Base-by-base conservation (phyloP, 2,797 vertebrate genomes). In the Poecile montanus region DNA sequence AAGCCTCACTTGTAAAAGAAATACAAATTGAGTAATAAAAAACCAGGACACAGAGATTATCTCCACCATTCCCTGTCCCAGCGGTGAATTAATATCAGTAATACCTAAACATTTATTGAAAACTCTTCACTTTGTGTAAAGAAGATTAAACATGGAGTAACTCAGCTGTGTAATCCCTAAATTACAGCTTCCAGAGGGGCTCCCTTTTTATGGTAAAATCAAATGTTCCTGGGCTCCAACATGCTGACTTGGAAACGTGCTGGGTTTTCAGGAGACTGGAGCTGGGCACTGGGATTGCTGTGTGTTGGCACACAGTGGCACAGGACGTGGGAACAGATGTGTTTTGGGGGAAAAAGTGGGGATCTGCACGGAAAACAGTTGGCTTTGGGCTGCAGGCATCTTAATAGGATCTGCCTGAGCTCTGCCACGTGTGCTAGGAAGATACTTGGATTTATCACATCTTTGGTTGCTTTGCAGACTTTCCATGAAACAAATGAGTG, bases 141-240 rank as follows among this genome's bases (percentile, higher is more conserved):
- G 72, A 66, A 56, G 89, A 82, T 82, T 22, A 82, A 85, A 71
- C 62, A 54, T n/a, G 66, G 42, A 73, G 81, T 16, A 66, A 81
- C 68, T 91, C 71, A 47, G 47, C 87, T 81, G 88, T 67, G 53
- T 74, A 63, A 77, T 95, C 90, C 79, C 79, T 80, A 44, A 89
- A 88, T 70, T 85, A 26, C 48, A 89, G 79, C 34, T 91, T 82
- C 25, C 44, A 65, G 34, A 74, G 79, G 42, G 42, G 36, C 57
- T 89, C 26, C 3, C 48, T 92, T 60, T 73, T 53, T 53, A 10
- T 65, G 79, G 72, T 27, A 22, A 81, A 85, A 68, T 42, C 40
- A 68, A 26, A 44, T 50, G 26, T n/a, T 56, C 4, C 36, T 15
- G 42, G 45, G 61, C 81, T 87, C 42, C 16, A 50, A 6, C 20